Percentiles rank a stretch among this genome's conserved stretches.
Conservation (phyloP, 1,140 invertebrate species). For the Pteromalus puparum region DNA sequence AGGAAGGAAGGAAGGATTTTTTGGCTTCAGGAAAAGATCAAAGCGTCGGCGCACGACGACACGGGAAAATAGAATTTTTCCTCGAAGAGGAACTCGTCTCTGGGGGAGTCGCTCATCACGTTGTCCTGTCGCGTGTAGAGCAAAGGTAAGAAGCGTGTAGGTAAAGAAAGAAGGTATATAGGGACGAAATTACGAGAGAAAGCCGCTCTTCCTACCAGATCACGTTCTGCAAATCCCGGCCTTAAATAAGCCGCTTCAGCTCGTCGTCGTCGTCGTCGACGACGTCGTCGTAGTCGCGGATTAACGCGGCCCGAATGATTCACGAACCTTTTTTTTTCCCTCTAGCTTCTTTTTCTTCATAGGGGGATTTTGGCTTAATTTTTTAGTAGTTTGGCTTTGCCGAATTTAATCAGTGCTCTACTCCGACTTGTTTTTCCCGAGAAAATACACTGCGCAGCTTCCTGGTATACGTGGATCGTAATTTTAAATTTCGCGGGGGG, state of each 20-base stretch:
- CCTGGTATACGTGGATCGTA: background rate
- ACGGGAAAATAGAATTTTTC: slow-evolving; percentile 35
- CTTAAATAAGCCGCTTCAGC: slow-evolving; percentile 46
- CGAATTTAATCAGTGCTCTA: background rate
- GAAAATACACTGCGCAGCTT: background rate
- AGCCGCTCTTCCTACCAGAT: slow-evolving; percentile 44
- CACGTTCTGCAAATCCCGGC: slow-evolving; percentile 49
- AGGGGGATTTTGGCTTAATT: background rate
- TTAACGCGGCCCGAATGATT: slow-evolving; percentile 24
- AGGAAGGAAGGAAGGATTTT: background rate
- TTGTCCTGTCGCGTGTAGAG: slow-evolving; percentile 37
- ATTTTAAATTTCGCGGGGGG: background rate
- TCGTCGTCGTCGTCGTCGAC: background rate
- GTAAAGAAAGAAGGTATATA: background rate
- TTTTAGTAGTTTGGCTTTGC: background rate
- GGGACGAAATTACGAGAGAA: slow-evolving; percentile 44
- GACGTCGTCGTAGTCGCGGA: slow-evolving; percentile 26
- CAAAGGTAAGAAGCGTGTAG: slow-evolving; percentile 1
- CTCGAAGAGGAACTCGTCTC: background rate
- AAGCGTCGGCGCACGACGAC: slow-evolving; percentile 5
- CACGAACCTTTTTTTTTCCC: slow-evolving; percentile 13
- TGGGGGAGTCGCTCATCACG: slow-evolving; percentile 48
- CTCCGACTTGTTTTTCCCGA: no score
- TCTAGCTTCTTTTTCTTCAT: background rate
- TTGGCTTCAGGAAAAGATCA: background rate